Evolutionary conservation across 1,140 invertebrate species (phyloP).

Genomic region (Drosophila trapezifrons): DNA sequence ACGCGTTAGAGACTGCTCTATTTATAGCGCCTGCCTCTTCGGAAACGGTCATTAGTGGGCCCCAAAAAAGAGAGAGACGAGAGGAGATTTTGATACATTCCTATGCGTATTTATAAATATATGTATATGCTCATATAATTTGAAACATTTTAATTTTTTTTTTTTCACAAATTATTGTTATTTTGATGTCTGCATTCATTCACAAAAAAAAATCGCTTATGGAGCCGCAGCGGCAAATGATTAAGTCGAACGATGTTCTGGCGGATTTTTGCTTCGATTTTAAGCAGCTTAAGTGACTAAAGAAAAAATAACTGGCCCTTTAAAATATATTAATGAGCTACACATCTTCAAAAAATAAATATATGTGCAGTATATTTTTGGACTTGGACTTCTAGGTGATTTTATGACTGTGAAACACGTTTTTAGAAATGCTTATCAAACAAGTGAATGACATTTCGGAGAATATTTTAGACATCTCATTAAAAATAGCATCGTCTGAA

Average conservation of each 20-base stretch:
- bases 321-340: constrained; percentile 44
- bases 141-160: constrained; percentile 53
- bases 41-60: background rate
- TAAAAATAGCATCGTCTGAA: constrained; percentile 4
- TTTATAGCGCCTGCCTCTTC: constrained; percentile 21
- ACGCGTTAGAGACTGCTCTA: constrained; percentile 16
- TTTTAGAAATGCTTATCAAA: constrained; percentile 19
- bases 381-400: background rate
- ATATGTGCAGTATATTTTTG: constrained; percentile 11
- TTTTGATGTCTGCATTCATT: constrained; percentile 81
- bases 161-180: constrained; percentile 73
- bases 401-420: constrained; percentile 24
- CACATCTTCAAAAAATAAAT: constrained; percentile 5
- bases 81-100: constrained; percentile 8
- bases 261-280: constrained; percentile 28
- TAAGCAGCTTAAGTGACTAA: constrained; percentile 36
- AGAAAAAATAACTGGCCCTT: constrained; percentile 9
- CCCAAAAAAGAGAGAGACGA: constrained; percentile 5
- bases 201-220: constrained; percentile 58
- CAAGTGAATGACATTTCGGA: constrained; percentile 15
- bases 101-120: constrained; percentile 20
- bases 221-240: constrained; percentile 33
- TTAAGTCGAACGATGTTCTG: constrained; percentile 19
- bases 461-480: constrained; percentile 22
- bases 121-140: constrained; percentile 28